Evolutionary conservation across 2,797 vertebrate species (phyloP).

Genomic region (Tokudaia muenninki): DNA sequence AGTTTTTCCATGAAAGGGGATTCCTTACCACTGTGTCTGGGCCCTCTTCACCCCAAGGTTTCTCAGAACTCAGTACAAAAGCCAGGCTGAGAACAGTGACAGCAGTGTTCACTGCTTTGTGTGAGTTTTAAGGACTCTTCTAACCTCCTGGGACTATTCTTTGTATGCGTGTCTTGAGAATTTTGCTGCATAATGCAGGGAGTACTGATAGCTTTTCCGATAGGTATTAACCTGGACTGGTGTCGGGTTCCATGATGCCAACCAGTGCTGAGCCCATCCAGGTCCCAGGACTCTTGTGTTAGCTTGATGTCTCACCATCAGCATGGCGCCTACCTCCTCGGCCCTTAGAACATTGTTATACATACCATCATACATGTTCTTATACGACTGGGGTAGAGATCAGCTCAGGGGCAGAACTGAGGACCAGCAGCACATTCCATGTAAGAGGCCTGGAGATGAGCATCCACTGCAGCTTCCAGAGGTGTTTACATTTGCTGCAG

Average conservation of each 20-base stretch:
- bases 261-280: background rate
- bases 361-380: background rate
- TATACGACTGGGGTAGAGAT: background rate
- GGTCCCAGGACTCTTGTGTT: background rate
- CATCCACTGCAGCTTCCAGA: background rate
- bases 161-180: conserved; percentile 25
- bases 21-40: background rate
- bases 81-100: background rate
- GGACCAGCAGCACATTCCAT: background rate
- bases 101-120: background rate
- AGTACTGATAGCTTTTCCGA: background rate
- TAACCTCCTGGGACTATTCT: conserved; percentile 41
- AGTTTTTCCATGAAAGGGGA: conserved; percentile 14
- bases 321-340: background rate
- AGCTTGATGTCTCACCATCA: background rate
- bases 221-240: background rate
- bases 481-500: background rate
- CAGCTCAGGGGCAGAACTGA: background rate
- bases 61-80: background rate
- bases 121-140: conserved; percentile 25
- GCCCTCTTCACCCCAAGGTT: background rate
- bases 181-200: conserved; percentile 19
- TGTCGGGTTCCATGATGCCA: background rate
- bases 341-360: background rate
- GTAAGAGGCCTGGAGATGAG: background rate